Base-by-base conservation (phyloP, 92 coral and sea anemone species). In the Zoanthus sansibaricus region DNA sequence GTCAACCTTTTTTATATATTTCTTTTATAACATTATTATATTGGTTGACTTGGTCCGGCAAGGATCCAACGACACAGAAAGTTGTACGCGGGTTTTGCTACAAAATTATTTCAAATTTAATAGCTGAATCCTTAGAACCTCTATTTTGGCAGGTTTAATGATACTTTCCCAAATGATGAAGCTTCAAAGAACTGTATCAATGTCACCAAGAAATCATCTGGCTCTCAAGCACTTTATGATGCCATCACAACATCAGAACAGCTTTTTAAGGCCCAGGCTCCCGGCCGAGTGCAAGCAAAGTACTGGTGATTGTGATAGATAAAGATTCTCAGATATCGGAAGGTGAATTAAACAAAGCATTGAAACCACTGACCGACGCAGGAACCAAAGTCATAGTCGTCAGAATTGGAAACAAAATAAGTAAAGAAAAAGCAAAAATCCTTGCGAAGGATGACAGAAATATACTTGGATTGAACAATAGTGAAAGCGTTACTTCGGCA, bases 81-180 rank as follows among this genome's bases (percentile, higher is more conserved):
- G n/a, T n/a, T n/a, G n/a, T n/a, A n/a, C n/a, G n/a, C n/a, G n/a
- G n/a, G n/a, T n/a, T n/a, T n/a, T n/a, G n/a, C n/a, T n/a, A n/a
- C n/a, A n/a, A n/a, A n/a, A n/a, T n/a, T n/a, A n/a, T n/a, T 25
- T 5, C 9, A 20, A 25, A 3, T 3, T 46, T 25, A 9, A 9
- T 7, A 7, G 0, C 0, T 5, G 4, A 72, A 5, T 5, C 42
- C 20, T 25, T 3, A 37, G 32, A 12, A 16, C 37, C 33, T 37
- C 20, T 31, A n/a, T 33, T 17, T 46, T 62, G 33, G 15, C 56
- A 79, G 84, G 1, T 79, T 79, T 79, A 79, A 62, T 44, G 71
- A 79, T 20, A 79, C 84, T 1, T 79, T 79, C 21, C 84, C 84
- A 54, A 79, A 79, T 42, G 84, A 79, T 7, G 54, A 79, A 9